Conservation (phyloP, 2,113 vertebrate species). For the Carassius carassius region DNA sequence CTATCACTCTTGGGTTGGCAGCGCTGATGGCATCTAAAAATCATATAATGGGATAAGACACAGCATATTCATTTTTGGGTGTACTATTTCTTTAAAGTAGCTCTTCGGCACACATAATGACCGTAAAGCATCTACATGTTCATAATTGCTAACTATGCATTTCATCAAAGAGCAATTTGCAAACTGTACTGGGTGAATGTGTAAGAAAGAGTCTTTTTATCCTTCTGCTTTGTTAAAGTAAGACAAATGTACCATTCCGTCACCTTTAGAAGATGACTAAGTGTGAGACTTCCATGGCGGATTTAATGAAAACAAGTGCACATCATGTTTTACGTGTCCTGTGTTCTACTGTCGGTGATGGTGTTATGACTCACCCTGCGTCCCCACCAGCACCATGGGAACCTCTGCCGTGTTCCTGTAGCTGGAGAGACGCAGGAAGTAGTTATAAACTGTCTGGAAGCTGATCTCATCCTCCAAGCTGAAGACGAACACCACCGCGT, state of each 20-base stretch:
- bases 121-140: not conserved
- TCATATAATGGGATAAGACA: fast-evolving
- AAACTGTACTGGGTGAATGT: not conserved
- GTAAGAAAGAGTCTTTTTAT: not conserved
- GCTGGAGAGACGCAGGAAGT: slow-evolving; percentile 93
- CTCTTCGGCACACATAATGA: not conserved
- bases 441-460: slow-evolving; percentile 97
- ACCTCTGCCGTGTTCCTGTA: slow-evolving; percentile 89
- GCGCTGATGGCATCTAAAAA: slow-evolving; percentile 91
- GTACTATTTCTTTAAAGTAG: not conserved
- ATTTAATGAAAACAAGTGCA: not conserved
- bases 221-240: not conserved
- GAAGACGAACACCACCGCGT: slow-evolving; percentile 97
- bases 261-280: not conserved
- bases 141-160: not conserved
- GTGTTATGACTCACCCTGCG: slow-evolving; percentile 83
- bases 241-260: not conserved
- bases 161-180: not conserved
- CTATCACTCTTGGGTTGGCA: slow-evolving; percentile 91
- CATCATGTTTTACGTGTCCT: not conserved
- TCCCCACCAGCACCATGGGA: slow-evolving; percentile 95
- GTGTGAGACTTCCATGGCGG: not conserved
- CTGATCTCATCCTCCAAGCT: slow-evolving; percentile 97
- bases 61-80: not conserved
- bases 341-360: not conserved